Percentiles rank a stretch among this genome's conserved stretches.
These are phyloP conservation scores for Erebia ligea DNA, from an alignment of 2,888 invertebrate species.

Conservation along the genomic window DNA sequence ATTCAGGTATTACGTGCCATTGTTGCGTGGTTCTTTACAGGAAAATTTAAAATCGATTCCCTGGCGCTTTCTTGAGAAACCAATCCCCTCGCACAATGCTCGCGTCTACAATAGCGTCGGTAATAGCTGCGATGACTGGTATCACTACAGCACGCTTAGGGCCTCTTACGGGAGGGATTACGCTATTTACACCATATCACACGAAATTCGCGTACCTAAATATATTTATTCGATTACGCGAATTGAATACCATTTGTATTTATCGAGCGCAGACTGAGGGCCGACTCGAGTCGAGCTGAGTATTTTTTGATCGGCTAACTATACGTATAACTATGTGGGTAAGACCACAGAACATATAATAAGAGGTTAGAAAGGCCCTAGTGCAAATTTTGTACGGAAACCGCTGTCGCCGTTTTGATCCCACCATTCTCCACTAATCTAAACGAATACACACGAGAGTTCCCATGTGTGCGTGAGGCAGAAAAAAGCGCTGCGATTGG, in stretches of 20 bases:
- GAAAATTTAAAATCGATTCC: conserved; percentile 80
- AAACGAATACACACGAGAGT: too few species aligned
- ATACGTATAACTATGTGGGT: too few species aligned
- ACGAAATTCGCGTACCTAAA: conserved; percentile 38
- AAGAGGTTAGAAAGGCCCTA: too few species aligned
- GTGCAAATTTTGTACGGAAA: too few species aligned
- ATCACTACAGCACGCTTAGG: conserved; percentile 62
- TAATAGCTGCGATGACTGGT: conserved; percentile 67
- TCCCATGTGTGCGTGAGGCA: too few species aligned
- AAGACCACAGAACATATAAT: too few species aligned
- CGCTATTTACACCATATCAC: conserved; percentile 63
- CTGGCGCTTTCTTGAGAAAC: conserved; percentile 72
- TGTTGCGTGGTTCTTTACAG: conserved; percentile 72
- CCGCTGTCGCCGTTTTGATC: too few species aligned
- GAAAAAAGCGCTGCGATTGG: too few species aligned
- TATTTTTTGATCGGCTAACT: too few species aligned
- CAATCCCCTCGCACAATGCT: conserved; percentile 78
- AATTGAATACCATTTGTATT: conserved; percentile 6
- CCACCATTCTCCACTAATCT: too few species aligned
- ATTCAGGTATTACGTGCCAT: conserved; percentile 70
- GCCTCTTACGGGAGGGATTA: conserved; percentile 67
- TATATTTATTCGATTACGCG: conserved; percentile 32
- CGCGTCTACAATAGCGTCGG: conserved; percentile 69
- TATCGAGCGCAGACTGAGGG: too few species aligned
- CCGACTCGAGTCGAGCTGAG: too few species aligned